Base-by-base conservation (phyloP, 2,113 vertebrate genomes). In the Bos javanicus region DNA sequence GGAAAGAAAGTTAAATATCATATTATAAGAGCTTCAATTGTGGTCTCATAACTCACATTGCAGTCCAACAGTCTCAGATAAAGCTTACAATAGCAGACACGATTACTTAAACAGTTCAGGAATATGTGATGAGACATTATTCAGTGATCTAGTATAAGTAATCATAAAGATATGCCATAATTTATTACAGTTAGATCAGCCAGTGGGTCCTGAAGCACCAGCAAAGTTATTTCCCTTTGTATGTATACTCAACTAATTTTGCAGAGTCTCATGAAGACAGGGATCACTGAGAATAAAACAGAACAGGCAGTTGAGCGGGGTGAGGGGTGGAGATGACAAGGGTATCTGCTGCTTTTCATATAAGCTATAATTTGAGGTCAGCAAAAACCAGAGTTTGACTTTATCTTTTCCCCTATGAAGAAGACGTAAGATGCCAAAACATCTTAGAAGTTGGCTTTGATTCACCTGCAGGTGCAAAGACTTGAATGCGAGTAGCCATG, bases 391-490 rank as follows among this genome's bases (percentile, higher is more conserved):
- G 33, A 96, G 7, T 91, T 97, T 97, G 90, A 81, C 89, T 71
- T 86, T 97, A 33, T 74, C 2, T 8, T 98, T 85, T 95, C 94
- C 95, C 74, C 25, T 36, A 15, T 95, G 50, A 98, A 97, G 21
- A 88, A 62, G 21, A 88, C 46, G 13, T 0, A 4, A 19, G 33
- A 93, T 96, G 97, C 89, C 97, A 98, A 98, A 98, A 98, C 21
- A 97, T 92, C 97, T 97, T 96, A 60, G 64, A 96, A 98, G 30
- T 76, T 98, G 95, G 74, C 48, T 86, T 96, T 98, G 64, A 83
- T 97, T 97, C 74, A 92, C 85, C 83, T 97, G 62, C 97, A 98
- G 95, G 98, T 98, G 98, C 59, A 74, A 98, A 98, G 85, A 71
- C 26, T 98, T 98, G 93, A 95, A 97, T 56, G 11, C 10, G 19